Evolutionary conservation across 1,140 invertebrate species (phyloP).

Genomic region (Thalassaphorura encarpata): DNA sequence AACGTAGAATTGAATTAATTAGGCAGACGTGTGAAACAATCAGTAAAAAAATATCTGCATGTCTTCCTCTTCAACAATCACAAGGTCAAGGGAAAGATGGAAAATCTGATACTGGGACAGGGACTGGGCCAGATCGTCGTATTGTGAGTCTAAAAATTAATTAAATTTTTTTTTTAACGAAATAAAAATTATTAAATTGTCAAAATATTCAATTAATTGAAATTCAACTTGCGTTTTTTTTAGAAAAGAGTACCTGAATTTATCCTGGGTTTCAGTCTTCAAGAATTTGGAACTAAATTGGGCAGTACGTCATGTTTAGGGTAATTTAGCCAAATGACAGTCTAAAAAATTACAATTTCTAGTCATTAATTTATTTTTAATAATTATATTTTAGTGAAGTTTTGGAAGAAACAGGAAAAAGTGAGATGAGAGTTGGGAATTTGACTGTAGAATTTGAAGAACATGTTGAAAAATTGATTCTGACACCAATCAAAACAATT

Average conservation of each 20-base stretch:
- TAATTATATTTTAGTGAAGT: too few species aligned
- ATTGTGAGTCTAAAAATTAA: too few species aligned
- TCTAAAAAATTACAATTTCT: too few species aligned
- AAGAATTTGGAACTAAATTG: slow-evolving; percentile 33
- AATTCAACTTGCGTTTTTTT: slow-evolving; percentile 62
- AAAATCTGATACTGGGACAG: too few species aligned
- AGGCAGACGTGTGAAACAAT: slow-evolving; percentile 57
- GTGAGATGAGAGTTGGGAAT: slow-evolving; percentile 67
- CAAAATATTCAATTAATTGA: slow-evolving; percentile 56
- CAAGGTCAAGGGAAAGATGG: too few species aligned
- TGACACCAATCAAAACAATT: slow-evolving; percentile 62
- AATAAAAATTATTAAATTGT: slow-evolving; percentile 41
- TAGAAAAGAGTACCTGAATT: slow-evolving; percentile 58
- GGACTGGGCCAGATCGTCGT: too few species aligned
- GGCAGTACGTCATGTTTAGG: slow-evolving; percentile 34
- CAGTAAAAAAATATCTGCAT: too few species aligned
- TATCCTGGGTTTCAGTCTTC: slow-evolving; percentile 41
- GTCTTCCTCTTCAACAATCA: too few species aligned
- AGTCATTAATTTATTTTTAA: too few species aligned
- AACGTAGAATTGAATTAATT: slow-evolving; percentile 76
- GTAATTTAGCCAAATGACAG: too few species aligned
- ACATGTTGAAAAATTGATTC: slow-evolving; percentile 72
- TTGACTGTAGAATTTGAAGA: slow-evolving; percentile 74
- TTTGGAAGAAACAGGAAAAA: slow-evolving; percentile 57
- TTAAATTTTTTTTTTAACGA: slow-evolving; percentile 42